Base-by-base conservation (phyloP, 2,113 vertebrate species). In the Oreochromis aureus region DNA sequence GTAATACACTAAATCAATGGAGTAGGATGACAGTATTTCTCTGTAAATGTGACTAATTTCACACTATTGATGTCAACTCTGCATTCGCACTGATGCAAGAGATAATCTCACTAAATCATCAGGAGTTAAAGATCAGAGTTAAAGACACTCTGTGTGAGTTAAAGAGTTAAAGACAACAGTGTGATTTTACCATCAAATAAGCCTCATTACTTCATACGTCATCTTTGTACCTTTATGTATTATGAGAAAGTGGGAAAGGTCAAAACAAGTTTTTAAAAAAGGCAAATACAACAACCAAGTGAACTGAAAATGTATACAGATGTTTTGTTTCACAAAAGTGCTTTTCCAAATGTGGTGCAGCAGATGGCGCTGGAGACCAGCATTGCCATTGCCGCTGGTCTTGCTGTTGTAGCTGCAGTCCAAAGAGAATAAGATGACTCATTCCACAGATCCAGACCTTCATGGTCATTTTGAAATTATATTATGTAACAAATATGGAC, bases 351-450 rank as follows among this genome's bases (percentile, higher is more conserved):
- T 3, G 3, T 18, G 3, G 48, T 6, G 16, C 95, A 92, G 27
- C 32, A 95, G 95, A 92, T 90, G 95, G 92, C 11, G 36, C 13
- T 56, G 2, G 80, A 90, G 82, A 73, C 85, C 41, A 90, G 7
- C 34, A 30, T 80, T 87, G 16, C 6, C 15, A 8, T 0, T 46
- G 27, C 15, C 1, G 7, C 59, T 76, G 55, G 24, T 22, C 19
- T 51, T 63, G 39, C 34, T 76, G 34, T 18, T 22, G 39, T 51
- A 54, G 41, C 30, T 79, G 36, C 10, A 83, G 61, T 44, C 18
- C 18, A 41, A 51, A 7, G 24, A 81, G 48, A 58, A 11, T 19
- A 83, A 16, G 71, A 91, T 85, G 89, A 91, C 63, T 91, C 87
- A 86, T 39, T 81, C 11, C 51, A 61, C 22, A 48, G 54, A 88